Evolutionary conservation across 2,888 invertebrate genomes (phyloP).

Genomic region (Himalopsyche anomala): DNA sequence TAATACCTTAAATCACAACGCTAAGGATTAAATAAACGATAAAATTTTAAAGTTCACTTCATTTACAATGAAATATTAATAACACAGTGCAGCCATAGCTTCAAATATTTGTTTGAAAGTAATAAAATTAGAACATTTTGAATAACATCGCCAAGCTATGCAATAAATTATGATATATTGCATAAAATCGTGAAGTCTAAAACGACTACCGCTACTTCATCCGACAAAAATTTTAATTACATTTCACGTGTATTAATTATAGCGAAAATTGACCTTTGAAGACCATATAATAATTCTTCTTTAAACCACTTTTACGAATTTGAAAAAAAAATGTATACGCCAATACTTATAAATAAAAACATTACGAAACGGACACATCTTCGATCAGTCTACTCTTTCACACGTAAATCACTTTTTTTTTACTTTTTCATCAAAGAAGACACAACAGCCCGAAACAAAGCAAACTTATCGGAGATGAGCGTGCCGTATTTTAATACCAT

Average conservation of each 20-base stretch:
- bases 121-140: not conserved
- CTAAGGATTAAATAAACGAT: too few species aligned
- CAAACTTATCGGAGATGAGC: not conserved
- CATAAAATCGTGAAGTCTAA: conserved; percentile 39
- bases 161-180: conserved; percentile 41
- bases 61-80: too few species aligned
- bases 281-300: conserved; percentile 18
- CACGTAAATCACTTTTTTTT: conserved; percentile 48
- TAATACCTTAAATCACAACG: too few species aligned
- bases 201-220: conserved; percentile 7
- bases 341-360: conserved; percentile 36
- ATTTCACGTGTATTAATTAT: conserved; percentile 14
- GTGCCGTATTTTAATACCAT: not conserved
- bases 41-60: too few species aligned
- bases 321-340: not conserved
- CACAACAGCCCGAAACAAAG: conserved; percentile 6
- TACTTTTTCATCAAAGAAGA: conserved; percentile 1
- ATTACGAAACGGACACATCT: conserved; percentile 39
- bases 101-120: not conserved
- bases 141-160: not conserved
- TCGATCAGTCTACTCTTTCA: conserved; percentile 35
- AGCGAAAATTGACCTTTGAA: conserved; percentile 41
- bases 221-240: conserved; percentile 34
- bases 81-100: too few species aligned
- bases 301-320: conserved; percentile 32